phyloP scores from a whole-genome alignment of 2,888 invertebrate genomes.

The Achlya flavicornis region DNA sequence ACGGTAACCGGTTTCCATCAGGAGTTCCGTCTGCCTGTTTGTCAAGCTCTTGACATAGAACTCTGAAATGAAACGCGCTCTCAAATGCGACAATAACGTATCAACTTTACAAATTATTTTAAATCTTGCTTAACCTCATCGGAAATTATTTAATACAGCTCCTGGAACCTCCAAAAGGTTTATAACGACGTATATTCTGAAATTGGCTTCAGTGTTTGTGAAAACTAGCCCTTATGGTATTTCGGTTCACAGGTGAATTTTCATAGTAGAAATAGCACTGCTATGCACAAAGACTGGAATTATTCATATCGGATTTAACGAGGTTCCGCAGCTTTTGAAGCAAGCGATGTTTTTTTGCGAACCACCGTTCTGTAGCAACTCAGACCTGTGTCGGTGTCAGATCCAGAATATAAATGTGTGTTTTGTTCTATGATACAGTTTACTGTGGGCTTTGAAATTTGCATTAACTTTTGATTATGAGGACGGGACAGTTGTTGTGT shows the following conservation, averaged over 20 bases:
- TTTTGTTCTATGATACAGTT: neutral
- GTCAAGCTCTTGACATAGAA: too few species aligned
- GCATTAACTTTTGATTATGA: neutral
- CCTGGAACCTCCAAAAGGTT: neutral
- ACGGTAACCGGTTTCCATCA: too few species aligned
- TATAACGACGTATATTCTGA: neutral
- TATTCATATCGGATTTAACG: conserved; percentile 30
- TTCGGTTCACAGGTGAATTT: conserved; percentile 35
- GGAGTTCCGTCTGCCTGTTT: too few species aligned
- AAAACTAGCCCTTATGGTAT: conserved; percentile 17
- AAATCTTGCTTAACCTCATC: too few species aligned
- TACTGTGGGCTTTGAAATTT: neutral
- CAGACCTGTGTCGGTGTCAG: neutral
- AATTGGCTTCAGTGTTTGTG: neutral
- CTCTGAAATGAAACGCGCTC: too few species aligned
- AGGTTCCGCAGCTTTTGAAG: conserved; percentile 1
- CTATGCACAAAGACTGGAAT: conserved; percentile 30
- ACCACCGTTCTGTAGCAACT: neutral
- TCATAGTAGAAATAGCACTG: conserved; percentile 23
- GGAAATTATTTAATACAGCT: too few species aligned
- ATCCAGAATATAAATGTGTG: neutral
- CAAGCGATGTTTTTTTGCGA: neutral
- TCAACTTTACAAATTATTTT: too few species aligned
- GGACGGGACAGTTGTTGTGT: neutral
- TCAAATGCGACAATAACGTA: too few species aligned